Evolutionary conservation across 37 sponge, comb jelly and placozoan genomes (phyloP).

Genomic region (Cliona cf. orientalis): DNA sequence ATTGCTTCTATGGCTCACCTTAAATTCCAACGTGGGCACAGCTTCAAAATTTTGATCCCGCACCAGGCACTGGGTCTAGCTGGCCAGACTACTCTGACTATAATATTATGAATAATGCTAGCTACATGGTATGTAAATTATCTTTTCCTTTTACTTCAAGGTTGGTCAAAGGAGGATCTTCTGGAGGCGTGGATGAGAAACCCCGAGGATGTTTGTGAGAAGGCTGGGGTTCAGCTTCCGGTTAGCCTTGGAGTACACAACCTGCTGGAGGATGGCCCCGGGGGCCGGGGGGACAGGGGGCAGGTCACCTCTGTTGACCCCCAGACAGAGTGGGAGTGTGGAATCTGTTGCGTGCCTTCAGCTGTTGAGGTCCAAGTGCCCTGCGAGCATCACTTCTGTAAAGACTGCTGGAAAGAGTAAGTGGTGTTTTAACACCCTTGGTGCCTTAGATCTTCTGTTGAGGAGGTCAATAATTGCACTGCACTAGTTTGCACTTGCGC

Average conservation of each 20-base stretch:
- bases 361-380: slow-evolving; percentile 23
- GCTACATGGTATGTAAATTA: too few species aligned
- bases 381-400: slow-evolving; percentile 81
- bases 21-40: too few species aligned
- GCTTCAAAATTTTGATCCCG: too few species aligned
- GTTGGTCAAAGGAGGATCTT: slow-evolving; percentile 83
- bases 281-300: not conserved
- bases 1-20: too few species aligned
- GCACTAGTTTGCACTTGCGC: too few species aligned
- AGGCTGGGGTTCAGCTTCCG: slow-evolving; percentile 79
- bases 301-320: not conserved
- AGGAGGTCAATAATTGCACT: too few species aligned
- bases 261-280: not conserved
- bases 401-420: slow-evolving; percentile 82
- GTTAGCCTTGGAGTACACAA: slow-evolving; percentile 11
- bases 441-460: too few species aligned
- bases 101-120: too few species aligned
- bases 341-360: slow-evolving; percentile 32
- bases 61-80: too few species aligned
- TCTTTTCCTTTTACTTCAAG: slow-evolving; percentile 53
- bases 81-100: too few species aligned
- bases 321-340: slow-evolving; percentile 53
- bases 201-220: slow-evolving; percentile 66
- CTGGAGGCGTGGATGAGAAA: slow-evolving; percentile 84
- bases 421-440: slow-evolving; percentile 2